These are phyloP conservation scores for Prosopocoilus inquinatus DNA, from an alignment of 2,888 invertebrate species.

Conservation along the genomic window DNA sequence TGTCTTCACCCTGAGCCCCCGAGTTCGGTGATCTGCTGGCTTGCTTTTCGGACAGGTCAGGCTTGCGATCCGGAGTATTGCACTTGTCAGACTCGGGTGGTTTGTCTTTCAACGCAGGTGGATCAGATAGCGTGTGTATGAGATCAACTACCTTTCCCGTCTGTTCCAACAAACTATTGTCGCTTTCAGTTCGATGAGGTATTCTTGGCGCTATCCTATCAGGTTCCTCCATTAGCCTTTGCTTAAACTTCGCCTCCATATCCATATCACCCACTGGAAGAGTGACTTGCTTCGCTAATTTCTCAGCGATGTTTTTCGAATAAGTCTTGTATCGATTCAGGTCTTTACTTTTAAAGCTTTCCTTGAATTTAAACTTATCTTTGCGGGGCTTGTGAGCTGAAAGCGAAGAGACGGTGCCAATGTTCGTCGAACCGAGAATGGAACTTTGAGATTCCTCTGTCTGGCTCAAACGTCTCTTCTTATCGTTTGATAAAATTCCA, in stretches of 20 bases:
- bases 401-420: slow-evolving; percentile 61
- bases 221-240: slow-evolving; percentile 55
- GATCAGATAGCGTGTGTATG: slow-evolving; percentile 33
- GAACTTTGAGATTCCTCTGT: slow-evolving; percentile 45
- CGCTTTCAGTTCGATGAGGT: slow-evolving; percentile 41
- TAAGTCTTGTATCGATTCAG: slow-evolving; percentile 56
- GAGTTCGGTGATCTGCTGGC: slow-evolving; percentile 47
- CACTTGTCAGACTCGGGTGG: slow-evolving; percentile 47
- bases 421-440: slow-evolving; percentile 66
- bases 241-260: slow-evolving; percentile 60
- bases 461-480: slow-evolving; percentile 63
- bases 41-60: slow-evolving; percentile 33
- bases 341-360: slow-evolving; percentile 46
- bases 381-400: slow-evolving; percentile 41
- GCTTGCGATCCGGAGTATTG: slow-evolving; percentile 44
- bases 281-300: slow-evolving; percentile 46
- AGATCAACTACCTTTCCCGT: slow-evolving; percentile 32
- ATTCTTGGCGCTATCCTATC: slow-evolving; percentile 39
- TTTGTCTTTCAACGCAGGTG: slow-evolving; percentile 40
- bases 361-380: slow-evolving; percentile 47
- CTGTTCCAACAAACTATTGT: slow-evolving; percentile 24
- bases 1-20: slow-evolving; percentile 66
- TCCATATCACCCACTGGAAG: slow-evolving; percentile 52
- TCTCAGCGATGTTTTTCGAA: slow-evolving; percentile 57
- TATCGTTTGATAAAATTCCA: slow-evolving; percentile 62